phyloP scores from a whole-genome alignment of 2,888 invertebrate species.

The Apamea crenata region DNA sequence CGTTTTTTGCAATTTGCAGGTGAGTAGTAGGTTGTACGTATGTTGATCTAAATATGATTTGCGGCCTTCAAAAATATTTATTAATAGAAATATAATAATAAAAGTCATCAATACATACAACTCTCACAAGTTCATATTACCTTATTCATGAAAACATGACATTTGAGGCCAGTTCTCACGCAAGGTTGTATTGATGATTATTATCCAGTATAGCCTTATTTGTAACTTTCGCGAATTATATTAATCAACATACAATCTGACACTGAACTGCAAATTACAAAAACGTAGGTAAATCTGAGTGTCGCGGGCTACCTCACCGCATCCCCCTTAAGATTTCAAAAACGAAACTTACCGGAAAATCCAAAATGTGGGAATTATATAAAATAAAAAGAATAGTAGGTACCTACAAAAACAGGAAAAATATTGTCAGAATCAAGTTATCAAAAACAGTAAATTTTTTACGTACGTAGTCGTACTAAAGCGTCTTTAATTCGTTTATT shows the following conservation, averaged over 20 bases:
- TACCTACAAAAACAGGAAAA: background rate
- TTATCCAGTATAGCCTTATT: background rate
- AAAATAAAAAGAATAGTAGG: background rate
- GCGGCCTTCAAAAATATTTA: background rate
- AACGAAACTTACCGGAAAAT: too few species aligned
- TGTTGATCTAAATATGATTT: background rate
- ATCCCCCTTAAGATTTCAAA: background rate
- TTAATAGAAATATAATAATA: too few species aligned
- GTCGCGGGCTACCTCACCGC: background rate
- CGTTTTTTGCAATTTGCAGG: background rate
- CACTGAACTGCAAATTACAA: background rate
- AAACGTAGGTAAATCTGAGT: background rate
- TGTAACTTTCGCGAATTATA: background rate
- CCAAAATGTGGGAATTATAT: background rate
- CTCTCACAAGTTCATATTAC: background rate
- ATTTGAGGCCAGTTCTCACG: background rate
- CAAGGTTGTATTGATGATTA: too few species aligned
- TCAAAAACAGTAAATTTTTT: background rate
- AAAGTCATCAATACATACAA: too few species aligned
- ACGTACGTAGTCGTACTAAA: background rate
- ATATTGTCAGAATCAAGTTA: background rate
- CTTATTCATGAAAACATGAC: background rate
- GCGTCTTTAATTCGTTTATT: background rate
- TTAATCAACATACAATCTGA: background rate
- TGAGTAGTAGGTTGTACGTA: background rate